A percentile compares a stretch with the other conserved stretches of the same genome.
phyloP scores from a whole-genome alignment of 2,888 invertebrate species.

The Nephrotoma guestfalica region DNA sequence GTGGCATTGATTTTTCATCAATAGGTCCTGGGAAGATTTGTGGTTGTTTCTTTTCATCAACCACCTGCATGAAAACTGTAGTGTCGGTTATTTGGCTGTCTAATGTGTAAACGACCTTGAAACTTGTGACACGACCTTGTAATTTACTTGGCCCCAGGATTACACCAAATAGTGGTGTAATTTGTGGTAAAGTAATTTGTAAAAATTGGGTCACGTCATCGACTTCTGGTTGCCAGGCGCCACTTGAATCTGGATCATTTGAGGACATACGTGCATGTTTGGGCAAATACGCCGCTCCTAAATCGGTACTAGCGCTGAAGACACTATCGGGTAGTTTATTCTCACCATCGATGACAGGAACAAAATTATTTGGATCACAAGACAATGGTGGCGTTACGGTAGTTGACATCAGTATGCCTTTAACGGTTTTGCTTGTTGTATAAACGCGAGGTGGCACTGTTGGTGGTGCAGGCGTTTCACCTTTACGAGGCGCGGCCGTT shows the following conservation, averaged over 20 bases:
- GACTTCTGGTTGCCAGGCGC: slow-evolving; percentile 54
- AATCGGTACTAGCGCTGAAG: slow-evolving; percentile 43
- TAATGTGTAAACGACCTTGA: slow-evolving; percentile 49
- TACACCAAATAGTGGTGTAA: slow-evolving; percentile 57
- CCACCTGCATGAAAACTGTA: slow-evolving; percentile 40
- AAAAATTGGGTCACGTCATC: slow-evolving; percentile 51
- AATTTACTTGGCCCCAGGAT: slow-evolving; percentile 54
- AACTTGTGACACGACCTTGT: slow-evolving; percentile 64
- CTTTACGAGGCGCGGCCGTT: neutral
- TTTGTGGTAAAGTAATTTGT: slow-evolving; percentile 46
- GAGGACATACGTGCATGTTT: slow-evolving; percentile 37
- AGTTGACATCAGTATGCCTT: slow-evolving; percentile 16
- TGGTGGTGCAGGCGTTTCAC: neutral
- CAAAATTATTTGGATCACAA: slow-evolving; percentile 29
- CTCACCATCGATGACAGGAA: slow-evolving; percentile 34
- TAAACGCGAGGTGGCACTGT: neutral
- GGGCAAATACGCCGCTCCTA: slow-evolving; percentile 36
- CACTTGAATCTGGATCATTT: slow-evolving; percentile 28
- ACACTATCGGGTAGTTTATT: slow-evolving; percentile 36
- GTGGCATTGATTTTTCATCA: slow-evolving; percentile 40
- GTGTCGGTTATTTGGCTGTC: slow-evolving; percentile 33
- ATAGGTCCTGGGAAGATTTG: slow-evolving; percentile 60
- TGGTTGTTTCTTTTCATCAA: slow-evolving; percentile 37
- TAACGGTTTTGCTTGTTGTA: neutral
- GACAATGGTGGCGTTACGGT: slow-evolving; percentile 33